Base-by-base conservation (phyloP, 2,888 invertebrate genomes). In the Amblyjoppa proteus region DNA sequence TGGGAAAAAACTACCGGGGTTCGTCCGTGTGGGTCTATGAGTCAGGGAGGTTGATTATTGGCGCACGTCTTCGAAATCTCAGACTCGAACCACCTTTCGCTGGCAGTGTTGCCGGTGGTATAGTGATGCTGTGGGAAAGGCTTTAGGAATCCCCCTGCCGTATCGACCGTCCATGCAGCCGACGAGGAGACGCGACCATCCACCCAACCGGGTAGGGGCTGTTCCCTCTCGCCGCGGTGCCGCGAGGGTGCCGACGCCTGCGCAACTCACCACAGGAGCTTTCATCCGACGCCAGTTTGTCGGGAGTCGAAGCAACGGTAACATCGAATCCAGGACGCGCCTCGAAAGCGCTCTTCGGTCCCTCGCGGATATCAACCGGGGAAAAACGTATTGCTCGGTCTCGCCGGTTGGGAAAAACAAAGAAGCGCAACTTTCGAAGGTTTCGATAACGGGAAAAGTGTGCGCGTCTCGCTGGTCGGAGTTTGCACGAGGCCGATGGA, bases 201-300 rank as follows among this genome's bases (percentile, higher is more conserved):
- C 84, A 84, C 82, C 84, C 87, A 68, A 81, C 77, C 85, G 70
- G 64, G 71, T 75, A 83, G 85, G 80, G 87, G 84, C 75, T 77
- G 83, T 86, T 81, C 74, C 81, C 81, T 74, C 64, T 77, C 83
- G 77, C 77, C 68, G 77, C 81, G 73, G 74, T 86, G 85, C 81
- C 80, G 86, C 82, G 79, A 86, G 64, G 76, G 85, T 80, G 80
- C 85, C 84, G 81, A 87, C 87, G 92, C 93, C 90, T 92, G 93
- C 93, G 93, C 93, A 92, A 84, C 89, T 89, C 84, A 56, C 66
- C 76, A 75, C 68, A 82, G 81, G 85, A 89, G 88, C 88, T 87
- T 90, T 89, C 89, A 88, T 88, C 89, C 88, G 91, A 92, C 92
- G 92, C 92, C 93, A 94, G 94, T 93, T 91, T 91, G 93, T 93